A percentile compares a stretch with the other conserved stretches of the same genome.
Evolutionary conservation across 1,140 invertebrate genomes (phyloP).

Genomic region (Acyrthosiphon pisum): DNA sequence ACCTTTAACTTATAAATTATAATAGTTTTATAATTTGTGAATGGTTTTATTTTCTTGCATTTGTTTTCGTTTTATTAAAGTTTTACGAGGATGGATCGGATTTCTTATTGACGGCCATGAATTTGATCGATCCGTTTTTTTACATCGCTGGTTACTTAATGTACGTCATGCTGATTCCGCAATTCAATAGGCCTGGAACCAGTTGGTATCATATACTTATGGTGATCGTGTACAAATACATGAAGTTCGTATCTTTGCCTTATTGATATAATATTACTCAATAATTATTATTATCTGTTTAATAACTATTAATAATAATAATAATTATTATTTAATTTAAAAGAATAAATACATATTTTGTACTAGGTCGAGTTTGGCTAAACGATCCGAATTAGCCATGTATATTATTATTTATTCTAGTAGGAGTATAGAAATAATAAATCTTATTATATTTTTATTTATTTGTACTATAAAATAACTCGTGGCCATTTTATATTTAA

Average conservation of each 20-base stretch:
- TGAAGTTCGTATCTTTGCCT: constrained; percentile 42
- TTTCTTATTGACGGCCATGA: constrained; percentile 39
- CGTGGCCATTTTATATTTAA: too few species aligned
- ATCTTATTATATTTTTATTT: too few species aligned
- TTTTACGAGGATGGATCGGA: neutral
- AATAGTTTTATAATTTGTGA: neutral
- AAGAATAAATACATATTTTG: neutral
- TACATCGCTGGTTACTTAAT: constrained; percentile 16
- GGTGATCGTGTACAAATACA: constrained; percentile 3
- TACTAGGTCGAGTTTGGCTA: too few species aligned
- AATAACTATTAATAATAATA: too few species aligned
- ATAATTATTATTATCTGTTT: too few species aligned
- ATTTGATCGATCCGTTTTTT: constrained; percentile 49
- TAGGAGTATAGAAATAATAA: too few species aligned
- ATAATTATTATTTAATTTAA: neutral
- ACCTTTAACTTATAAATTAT: too few species aligned
- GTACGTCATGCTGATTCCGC: neutral
- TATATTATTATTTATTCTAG: too few species aligned
- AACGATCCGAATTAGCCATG: too few species aligned
- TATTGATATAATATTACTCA: neutral
- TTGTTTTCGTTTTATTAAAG: neutral
- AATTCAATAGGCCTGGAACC: neutral
- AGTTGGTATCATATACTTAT: neutral
- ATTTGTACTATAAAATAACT: too few species aligned
- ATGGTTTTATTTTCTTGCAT: neutral